A percentile compares a stretch with the other conserved stretches of the same genome.
Conservation (phyloP, 2,113 vertebrate genomes). For the Manacus vitellinus region DNA sequence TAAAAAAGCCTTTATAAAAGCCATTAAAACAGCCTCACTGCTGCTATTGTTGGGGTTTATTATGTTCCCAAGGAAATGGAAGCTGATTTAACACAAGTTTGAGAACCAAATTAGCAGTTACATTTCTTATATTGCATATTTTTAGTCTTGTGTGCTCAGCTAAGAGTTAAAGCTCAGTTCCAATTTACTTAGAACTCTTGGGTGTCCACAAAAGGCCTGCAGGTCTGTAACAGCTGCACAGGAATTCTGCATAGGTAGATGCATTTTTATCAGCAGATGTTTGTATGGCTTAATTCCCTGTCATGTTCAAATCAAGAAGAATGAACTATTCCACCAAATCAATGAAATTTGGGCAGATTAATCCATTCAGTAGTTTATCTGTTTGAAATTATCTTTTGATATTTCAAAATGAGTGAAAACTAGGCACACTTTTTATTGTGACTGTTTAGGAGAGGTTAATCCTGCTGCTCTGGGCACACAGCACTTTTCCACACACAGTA, state of each 20-base stretch:
- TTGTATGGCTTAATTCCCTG: not conserved
- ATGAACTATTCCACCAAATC: not conserved
- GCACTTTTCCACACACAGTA: not conserved
- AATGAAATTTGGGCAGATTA: not conserved
- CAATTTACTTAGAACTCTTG: not conserved
- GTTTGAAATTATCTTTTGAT: not conserved
- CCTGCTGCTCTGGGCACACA: not conserved
- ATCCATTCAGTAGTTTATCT: not conserved
- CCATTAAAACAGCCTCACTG: not conserved
- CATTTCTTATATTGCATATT: not conserved
- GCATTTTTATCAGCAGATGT: not conserved
- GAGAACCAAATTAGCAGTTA: not conserved
- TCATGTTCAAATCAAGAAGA: not conserved
- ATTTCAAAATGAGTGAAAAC: not conserved
- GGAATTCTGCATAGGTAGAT: not conserved
- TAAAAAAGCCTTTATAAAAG: not conserved
- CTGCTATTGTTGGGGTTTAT: not conserved
- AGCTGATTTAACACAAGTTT: not conserved
- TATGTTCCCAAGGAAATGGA: not conserved
- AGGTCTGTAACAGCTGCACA: not conserved
- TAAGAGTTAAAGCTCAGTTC: not conserved
- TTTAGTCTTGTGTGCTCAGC: not conserved
- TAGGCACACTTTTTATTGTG: not conserved
- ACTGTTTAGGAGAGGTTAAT: not conserved
- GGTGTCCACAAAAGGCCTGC: not conserved